phyloP scores from a whole-genome alignment of 2,113 vertebrate species.

The Epinephelus lanceolatus region DNA sequence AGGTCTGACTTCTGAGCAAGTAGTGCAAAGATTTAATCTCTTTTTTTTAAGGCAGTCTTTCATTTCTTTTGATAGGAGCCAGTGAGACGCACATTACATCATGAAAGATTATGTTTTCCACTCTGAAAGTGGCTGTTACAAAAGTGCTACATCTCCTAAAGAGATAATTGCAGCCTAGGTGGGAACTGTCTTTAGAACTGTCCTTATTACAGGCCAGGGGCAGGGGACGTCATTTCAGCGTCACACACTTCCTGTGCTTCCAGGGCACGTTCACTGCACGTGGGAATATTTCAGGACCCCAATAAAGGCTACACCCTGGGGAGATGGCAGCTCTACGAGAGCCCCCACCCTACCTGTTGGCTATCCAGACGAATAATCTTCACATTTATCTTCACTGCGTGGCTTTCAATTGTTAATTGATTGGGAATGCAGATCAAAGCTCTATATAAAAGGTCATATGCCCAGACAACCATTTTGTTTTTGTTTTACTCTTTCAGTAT shows the following conservation, averaged over 20 bases:
- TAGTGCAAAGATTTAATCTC: background rate
- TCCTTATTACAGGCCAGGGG: conserved; percentile 51
- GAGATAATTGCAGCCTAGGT: conserved; percentile 58
- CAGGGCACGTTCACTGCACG: conserved; percentile 26
- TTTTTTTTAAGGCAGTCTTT: conserved; percentile 3
- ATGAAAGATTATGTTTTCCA: conserved; percentile 37
- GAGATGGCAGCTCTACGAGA: background rate
- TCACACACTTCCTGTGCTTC: conserved; percentile 60
- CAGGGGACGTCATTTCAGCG: conserved; percentile 40
- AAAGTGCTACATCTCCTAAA: conserved; percentile 49
- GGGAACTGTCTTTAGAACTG: conserved; percentile 54
- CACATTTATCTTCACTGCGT: background rate
- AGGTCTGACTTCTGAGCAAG: background rate
- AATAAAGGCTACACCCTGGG: conserved; percentile 34
- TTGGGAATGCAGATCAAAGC: conserved; percentile 47
- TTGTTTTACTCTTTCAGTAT: conserved; percentile 60
- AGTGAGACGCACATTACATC: conserved; percentile 14
- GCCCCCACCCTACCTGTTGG: conserved; percentile 25
- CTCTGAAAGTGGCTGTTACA: conserved; percentile 36
- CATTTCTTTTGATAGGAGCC: conserved; percentile 18
- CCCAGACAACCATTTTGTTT: conserved; percentile 58
- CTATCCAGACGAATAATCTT: background rate
- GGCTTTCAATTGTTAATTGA: conserved; percentile 27
- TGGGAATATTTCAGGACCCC: conserved; percentile 39
- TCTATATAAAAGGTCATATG: conserved; percentile 42